These are phyloP conservation scores for Pungitius pungitius DNA, from an alignment of 2,113 vertebrate species.

Conservation along the genomic window DNA sequence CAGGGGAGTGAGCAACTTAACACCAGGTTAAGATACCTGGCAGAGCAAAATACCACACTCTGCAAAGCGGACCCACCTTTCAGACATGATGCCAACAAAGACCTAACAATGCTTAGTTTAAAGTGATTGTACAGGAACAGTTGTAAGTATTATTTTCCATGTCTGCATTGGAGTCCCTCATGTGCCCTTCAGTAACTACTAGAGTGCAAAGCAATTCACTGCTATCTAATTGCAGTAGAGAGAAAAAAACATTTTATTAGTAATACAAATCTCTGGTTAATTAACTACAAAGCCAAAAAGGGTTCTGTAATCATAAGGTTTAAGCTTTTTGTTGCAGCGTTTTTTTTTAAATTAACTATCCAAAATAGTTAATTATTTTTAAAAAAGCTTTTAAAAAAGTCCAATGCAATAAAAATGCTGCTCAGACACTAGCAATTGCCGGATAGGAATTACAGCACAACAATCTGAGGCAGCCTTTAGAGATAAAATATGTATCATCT, in stretches of 20 bases:
- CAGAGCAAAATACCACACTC: too few species aligned
- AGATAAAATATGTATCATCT: conserved; percentile 62
- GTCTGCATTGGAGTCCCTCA: not conserved
- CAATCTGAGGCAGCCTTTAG: conserved; percentile 54
- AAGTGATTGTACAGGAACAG: not conserved
- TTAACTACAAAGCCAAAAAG: conserved; percentile 24
- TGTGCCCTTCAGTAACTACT: not conserved
- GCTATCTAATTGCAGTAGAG: too few species aligned
- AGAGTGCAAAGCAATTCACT: not conserved
- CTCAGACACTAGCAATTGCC: conserved; percentile 38
- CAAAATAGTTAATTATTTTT: conserved; percentile 21
- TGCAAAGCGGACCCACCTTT: not conserved
- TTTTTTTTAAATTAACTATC: conserved; percentile 29
- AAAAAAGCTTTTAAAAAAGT: too few species aligned
- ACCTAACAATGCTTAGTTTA: not conserved
- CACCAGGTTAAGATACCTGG: too few species aligned
- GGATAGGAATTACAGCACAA: conserved; percentile 59
- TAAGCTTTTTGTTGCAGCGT: conserved; percentile 32
- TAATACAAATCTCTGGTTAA: not conserved
- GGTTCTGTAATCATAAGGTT: conserved; percentile 35
- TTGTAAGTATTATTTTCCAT: not conserved
- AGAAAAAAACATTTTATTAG: too few species aligned
- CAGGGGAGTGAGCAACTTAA: conserved; percentile 18
- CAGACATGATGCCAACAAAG: not conserved
- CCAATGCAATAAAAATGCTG: conserved; percentile 10